These are phyloP conservation scores for Drosophila littoralis DNA, from an alignment of 1,140 invertebrate genomes.

Conservation along the genomic window DNA sequence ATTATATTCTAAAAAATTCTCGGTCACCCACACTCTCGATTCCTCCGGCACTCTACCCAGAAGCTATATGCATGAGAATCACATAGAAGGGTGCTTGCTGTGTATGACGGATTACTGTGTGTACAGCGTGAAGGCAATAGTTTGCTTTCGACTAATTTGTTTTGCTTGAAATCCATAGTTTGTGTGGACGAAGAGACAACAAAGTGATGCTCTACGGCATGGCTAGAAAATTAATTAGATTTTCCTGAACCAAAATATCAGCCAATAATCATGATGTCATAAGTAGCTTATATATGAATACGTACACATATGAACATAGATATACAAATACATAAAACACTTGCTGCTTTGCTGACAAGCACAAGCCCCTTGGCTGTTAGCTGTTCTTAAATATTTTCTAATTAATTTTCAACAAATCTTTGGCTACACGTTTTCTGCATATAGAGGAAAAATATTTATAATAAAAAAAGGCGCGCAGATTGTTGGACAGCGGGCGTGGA, in stretches of 20 bases:
- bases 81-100: background rate
- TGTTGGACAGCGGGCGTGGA: background rate
- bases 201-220: background rate
- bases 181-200: background rate
- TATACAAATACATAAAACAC: conserved; percentile 25
- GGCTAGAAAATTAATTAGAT: conserved; percentile 22
- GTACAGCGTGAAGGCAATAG: background rate
- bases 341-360: conserved; percentile 39
- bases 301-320: conserved; percentile 10
- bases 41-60: no score
- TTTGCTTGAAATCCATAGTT: background rate
- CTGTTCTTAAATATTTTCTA: conserved; percentile 23
- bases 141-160: no score
- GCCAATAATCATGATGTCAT: conserved; percentile 15
- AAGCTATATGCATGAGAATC: background rate
- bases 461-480: background rate
- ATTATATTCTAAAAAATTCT: no score
- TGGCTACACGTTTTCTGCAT: background rate
- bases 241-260: conserved; percentile 6
- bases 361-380: conserved; percentile 30
- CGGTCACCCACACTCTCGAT: background rate
- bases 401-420: conserved; percentile 41
- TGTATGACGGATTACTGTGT: background rate
- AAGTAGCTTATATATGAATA: conserved; percentile 6
- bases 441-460: background rate